Conservation (phyloP, 2,888 invertebrate genomes). For the Eristalinus sepulchralis region DNA sequence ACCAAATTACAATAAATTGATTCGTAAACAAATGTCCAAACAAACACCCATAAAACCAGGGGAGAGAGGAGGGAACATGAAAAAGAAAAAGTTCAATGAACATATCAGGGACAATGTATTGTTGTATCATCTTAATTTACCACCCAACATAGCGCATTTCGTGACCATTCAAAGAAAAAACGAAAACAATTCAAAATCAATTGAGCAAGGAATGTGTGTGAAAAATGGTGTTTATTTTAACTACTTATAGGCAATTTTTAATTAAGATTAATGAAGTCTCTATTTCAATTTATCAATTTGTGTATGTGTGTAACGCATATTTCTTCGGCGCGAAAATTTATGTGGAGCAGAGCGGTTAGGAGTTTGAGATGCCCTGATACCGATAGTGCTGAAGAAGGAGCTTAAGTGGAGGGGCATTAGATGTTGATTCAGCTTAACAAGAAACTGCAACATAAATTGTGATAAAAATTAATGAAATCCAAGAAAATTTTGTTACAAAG, state of each 20-base stretch:
- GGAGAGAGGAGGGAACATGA: no score
- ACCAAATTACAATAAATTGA: slow-evolving; percentile 51
- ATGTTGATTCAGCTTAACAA: slow-evolving; percentile 35
- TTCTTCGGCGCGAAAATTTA: slow-evolving; percentile 1
- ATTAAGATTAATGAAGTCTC: slow-evolving; percentile 67
- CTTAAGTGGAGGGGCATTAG: background rate
- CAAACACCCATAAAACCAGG: no score
- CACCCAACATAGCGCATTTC: background rate
- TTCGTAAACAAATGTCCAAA: slow-evolving; percentile 39
- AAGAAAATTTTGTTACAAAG: background rate
- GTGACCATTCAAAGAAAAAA: background rate
- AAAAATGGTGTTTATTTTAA: slow-evolving; percentile 34
- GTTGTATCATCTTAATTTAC: slow-evolving; percentile 30
- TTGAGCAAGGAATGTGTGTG: slow-evolving; percentile 34
- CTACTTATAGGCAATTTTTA: slow-evolving; percentile 62
- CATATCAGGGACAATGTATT: slow-evolving; percentile 16
- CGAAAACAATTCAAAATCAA: slow-evolving; percentile 32
- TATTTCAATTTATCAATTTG: slow-evolving; percentile 50
- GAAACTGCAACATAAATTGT: slow-evolving; percentile 38
- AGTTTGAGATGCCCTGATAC: background rate
- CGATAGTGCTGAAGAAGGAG: background rate
- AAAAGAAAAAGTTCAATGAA: slow-evolving; percentile 47
- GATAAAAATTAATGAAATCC: slow-evolving; percentile 36
- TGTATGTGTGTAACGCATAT: background rate
- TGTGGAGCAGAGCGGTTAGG: slow-evolving; percentile 1